Conservation (phyloP, 2,797 vertebrate species). For the Chlorospingus flavigularis region DNA sequence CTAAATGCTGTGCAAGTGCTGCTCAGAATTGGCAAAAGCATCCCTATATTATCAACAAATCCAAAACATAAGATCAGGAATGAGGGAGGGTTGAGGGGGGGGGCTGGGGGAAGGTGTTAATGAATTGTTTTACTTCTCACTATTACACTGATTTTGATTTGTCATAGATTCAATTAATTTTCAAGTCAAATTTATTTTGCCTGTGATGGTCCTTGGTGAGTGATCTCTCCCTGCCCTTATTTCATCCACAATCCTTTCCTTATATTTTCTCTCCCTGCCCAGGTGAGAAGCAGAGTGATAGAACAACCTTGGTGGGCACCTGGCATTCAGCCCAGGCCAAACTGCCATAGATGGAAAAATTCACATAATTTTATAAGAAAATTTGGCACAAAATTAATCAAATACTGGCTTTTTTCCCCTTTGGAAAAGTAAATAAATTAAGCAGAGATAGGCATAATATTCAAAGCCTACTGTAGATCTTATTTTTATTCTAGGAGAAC, state of each 20-base stretch:
- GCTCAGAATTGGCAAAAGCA: neutral
- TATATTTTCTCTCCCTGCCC: neutral
- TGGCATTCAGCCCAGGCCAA: neutral
- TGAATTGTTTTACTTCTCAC: neutral
- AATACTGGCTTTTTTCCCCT: neutral
- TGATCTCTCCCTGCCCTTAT: neutral
- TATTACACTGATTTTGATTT: neutral
- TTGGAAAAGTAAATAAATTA: neutral
- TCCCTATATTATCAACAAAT: neutral
- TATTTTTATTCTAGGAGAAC: neutral
- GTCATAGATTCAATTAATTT: neutral
- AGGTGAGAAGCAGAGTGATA: neutral
- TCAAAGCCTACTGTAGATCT: neutral
- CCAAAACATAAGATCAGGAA: neutral
- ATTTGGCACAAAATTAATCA: neutral
- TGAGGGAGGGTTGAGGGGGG: fast-evolving
- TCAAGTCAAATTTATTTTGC: neutral
- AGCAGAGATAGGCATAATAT: neutral
- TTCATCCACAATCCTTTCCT: neutral
- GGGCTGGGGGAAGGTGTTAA: neutral
- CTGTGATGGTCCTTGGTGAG: neutral
- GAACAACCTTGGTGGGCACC: neutral
- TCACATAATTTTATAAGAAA: neutral
- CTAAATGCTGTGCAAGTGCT: neutral
- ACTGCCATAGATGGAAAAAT: neutral